These are phyloP conservation scores for Magallana nippona DNA, from an alignment of 2,888 invertebrate species.

Conservation along the genomic window DNA sequence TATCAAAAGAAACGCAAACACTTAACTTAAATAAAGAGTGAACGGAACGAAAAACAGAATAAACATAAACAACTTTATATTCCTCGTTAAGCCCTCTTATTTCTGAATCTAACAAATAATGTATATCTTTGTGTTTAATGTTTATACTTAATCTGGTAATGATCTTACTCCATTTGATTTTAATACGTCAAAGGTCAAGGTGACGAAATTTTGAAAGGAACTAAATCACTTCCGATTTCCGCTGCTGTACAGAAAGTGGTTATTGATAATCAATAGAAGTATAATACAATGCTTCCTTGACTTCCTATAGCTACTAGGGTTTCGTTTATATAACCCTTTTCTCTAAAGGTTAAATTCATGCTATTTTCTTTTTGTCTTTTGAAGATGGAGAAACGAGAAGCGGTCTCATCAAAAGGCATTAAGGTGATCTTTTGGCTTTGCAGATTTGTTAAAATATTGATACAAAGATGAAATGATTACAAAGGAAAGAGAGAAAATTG, in stretches of 20 bases:
- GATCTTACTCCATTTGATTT: background rate
- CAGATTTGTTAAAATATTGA: conserved; percentile 29
- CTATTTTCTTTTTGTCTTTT: conserved; percentile 16
- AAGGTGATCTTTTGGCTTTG: background rate
- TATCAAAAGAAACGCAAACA: too few species aligned
- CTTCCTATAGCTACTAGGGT: background rate
- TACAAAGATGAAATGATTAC: background rate
- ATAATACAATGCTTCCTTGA: background rate
- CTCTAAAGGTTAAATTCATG: background rate
- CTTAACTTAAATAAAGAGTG: too few species aligned
- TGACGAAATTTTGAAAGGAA: background rate
- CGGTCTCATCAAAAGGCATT: background rate
- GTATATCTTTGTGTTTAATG: too few species aligned
- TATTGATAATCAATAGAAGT: background rate
- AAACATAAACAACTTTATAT: too few species aligned
- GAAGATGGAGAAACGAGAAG: background rate
- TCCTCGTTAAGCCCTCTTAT: too few species aligned
- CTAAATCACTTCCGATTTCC: background rate
- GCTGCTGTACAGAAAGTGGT: background rate
- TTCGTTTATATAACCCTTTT: background rate
- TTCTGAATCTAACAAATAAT: too few species aligned
- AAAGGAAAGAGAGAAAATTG: background rate
- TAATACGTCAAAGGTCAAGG: background rate
- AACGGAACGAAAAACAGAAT: too few species aligned
- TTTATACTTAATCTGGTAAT: background rate